Evolutionary conservation across 2,113 vertebrate species (phyloP).

Genomic region (Labeo rohita): DNA sequence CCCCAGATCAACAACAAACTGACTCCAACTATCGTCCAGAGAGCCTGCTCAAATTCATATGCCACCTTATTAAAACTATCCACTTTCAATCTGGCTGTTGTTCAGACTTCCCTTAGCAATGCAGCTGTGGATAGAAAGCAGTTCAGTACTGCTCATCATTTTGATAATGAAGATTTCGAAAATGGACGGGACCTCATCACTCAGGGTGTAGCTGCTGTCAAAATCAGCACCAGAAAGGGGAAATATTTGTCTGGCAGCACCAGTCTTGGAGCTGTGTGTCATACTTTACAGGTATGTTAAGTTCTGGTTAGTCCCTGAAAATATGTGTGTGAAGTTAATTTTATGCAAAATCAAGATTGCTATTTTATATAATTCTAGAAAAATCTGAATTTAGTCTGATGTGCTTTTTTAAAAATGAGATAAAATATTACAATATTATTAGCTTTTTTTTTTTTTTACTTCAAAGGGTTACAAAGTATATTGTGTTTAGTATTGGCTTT

Average conservation of each 20-base stretch:
- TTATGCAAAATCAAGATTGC: no score
- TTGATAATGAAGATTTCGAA: slow-evolving; percentile 65
- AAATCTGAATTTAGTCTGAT: no score
- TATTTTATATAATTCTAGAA: no score
- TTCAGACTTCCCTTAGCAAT: background rate
- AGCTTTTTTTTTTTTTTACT: no score
- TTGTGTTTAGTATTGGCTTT: no score
- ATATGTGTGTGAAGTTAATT: no score
- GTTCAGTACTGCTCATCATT: slow-evolving; percentile 60
- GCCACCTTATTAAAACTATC: background rate
- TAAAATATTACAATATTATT: no score
- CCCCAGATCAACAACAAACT: slow-evolving; percentile 9
- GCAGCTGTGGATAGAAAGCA: background rate
- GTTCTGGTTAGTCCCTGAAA: no score
- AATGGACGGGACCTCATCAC: slow-evolving; percentile 64
- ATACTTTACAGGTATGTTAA: slow-evolving; percentile 70
- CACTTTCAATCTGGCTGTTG: background rate
- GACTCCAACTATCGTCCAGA: background rate
- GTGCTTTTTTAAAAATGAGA: no score
- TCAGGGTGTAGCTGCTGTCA: slow-evolving; percentile 54
- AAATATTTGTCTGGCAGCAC: slow-evolving; percentile 62
- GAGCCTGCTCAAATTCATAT: slow-evolving; percentile 11
- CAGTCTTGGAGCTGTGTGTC: slow-evolving; percentile 63
- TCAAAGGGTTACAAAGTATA: no score
- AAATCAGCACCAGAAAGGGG: slow-evolving; percentile 54